phyloP scores from a whole-genome alignment of 1,140 invertebrate species.

The Amphibalanus amphitrite region DNA sequence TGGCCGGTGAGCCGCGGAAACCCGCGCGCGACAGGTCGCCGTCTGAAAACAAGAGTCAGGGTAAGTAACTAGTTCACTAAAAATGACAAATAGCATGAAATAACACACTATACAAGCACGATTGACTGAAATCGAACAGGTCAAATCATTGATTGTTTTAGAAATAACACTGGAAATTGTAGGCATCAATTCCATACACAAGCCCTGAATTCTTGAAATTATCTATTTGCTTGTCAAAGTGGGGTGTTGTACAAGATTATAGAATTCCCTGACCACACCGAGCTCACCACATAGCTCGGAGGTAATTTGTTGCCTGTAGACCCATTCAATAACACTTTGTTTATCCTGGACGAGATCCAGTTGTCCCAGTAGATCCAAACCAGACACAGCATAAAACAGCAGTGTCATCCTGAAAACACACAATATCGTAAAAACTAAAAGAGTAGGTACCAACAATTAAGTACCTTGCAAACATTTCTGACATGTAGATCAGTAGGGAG shows the following conservation, averaged over 20 bases:
- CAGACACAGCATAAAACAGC: constrained; percentile 75
- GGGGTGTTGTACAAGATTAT: too few relatives aligned
- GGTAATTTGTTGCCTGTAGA: constrained; percentile 65
- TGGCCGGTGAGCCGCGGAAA: constrained; percentile 3
- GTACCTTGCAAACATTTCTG: too few relatives aligned
- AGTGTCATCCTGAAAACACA: constrained; percentile 53
- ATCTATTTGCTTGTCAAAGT: not conserved
- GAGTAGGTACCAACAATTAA: too few relatives aligned
- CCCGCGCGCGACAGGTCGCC: constrained; percentile 7
- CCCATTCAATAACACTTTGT: constrained; percentile 66
- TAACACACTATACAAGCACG: not conserved
- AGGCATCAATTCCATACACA: not conserved
- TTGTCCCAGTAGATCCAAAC: constrained; percentile 63
- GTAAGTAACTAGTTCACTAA: too few relatives aligned
- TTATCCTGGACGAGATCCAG: constrained; percentile 45
- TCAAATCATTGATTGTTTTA: not conserved
- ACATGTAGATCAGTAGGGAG: too few relatives aligned
- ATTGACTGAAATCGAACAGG: not conserved
- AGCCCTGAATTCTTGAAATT: not conserved
- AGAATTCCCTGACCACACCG: constrained; percentile 32
- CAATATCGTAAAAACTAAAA: too few relatives aligned
- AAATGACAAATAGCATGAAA: not conserved
- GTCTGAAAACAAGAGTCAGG: not conserved
- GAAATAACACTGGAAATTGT: not conserved
- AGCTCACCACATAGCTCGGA: constrained; percentile 35